Base-by-base conservation (phyloP, 2,113 vertebrate species). In the Platysteira castanea region DNA sequence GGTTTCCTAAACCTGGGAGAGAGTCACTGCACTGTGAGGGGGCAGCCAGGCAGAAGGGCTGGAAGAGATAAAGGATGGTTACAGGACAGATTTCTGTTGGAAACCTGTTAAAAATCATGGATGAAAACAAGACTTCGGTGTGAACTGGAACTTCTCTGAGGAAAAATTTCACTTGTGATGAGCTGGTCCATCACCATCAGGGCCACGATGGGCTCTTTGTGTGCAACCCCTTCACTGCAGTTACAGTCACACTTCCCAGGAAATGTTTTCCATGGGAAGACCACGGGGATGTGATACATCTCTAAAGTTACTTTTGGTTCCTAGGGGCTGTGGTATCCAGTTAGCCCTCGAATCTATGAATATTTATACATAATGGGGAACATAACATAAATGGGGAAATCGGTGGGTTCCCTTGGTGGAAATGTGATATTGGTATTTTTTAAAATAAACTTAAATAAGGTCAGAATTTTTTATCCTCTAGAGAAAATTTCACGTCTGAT, bases 401-500 rank as follows among this genome's bases (percentile, higher is more conserved):
- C 56, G 6, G 53, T 95, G 73, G 46, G 83, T 93, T 96, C 94
- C 95, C 92, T 93, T 95, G 87, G 80, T 94, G 82, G 92, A 97
- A 96, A 97, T 73, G 93, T 90, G 94, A 98, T 98, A 96, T 90
- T 96, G 95, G 87, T 97, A 94, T 97, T 98, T 98, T 96, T 98
- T 84, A 65, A 97, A 97, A 92, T 97, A 98, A 98, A 97, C 94
- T 97, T 97, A 98, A 98, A 97, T 98, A 97, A 98, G 97, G 97
- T 98, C 97, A 97, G 94, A 97, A 98, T 96, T 98, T 93, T 98
- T 98, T 98, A 98, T 97, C 82, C 97, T 97, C 97, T 94, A 59
- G 97, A 98, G 97, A 97, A 98, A 98, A 98, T 98, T 98, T 98
- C 97, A 98, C 84, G 31, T 98, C 97, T 98, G 98, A 98, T 98